phyloP scores from a whole-genome alignment of 2,888 invertebrate species.

The Andrena marginata region DNA sequence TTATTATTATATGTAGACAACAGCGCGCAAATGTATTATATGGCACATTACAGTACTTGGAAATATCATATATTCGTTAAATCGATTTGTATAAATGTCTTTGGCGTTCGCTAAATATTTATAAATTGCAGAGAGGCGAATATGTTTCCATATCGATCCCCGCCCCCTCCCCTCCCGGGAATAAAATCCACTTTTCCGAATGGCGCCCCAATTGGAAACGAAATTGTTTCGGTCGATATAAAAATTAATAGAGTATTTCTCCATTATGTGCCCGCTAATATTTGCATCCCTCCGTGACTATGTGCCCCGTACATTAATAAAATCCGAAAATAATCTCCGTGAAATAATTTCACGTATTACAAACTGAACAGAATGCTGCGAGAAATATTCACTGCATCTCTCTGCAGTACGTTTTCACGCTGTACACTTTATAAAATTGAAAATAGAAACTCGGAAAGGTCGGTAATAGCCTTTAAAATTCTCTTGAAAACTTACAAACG shows the following conservation, averaged over 20 bases:
- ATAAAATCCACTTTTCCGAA: constrained; percentile 1
- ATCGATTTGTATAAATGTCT: constrained; percentile 24
- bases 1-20: constrained; percentile 16
- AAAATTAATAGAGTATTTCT: constrained; percentile 35
- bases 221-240: constrained; percentile 36
- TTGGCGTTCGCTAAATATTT: neutral
- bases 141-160: constrained; percentile 25
- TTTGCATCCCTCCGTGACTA: neutral
- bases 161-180: neutral
- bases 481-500: neutral
- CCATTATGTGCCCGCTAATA: constrained; percentile 10
- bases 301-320: constrained; percentile 8
- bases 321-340: constrained; percentile 13
- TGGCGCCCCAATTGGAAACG: constrained; percentile 13
- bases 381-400: constrained; percentile 10
- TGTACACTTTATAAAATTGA: neutral
- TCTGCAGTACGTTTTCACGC: neutral
- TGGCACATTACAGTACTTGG: neutral
- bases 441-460: neutral
- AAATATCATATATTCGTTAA: constrained; percentile 31
- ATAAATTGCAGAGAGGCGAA: constrained; percentile 15
- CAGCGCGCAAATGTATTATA: constrained; percentile 4
- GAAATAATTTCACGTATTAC: constrained; percentile 32
- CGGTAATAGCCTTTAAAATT: neutral
- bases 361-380: neutral